Conservation (phyloP, 2,113 vertebrate species). For the Phycodurus eques region DNA sequence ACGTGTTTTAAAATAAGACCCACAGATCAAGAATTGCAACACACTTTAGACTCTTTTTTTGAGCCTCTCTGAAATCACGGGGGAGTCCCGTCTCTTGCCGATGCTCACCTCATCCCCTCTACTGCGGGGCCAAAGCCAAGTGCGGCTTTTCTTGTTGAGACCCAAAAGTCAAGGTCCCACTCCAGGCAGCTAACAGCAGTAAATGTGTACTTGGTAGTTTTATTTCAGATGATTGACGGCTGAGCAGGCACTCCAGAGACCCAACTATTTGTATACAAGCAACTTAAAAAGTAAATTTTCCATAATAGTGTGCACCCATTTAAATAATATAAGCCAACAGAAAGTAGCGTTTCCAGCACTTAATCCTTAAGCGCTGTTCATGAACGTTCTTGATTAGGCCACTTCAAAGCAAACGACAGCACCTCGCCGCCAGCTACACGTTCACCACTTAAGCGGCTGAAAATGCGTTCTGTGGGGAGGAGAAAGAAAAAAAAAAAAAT, state of each 20-base stretch:
- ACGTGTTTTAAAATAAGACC: too few species aligned
- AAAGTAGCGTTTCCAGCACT: constrained; percentile 29
- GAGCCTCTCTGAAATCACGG: too few species aligned
- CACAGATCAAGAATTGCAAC: too few species aligned
- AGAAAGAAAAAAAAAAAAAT: constrained; percentile 26
- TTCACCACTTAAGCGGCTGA: constrained; percentile 45
- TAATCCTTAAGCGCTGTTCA: constrained; percentile 54
- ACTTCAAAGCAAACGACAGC: constrained; percentile 56
- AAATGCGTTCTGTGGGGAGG: constrained; percentile 29
- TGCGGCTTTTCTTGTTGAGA: too few species aligned
- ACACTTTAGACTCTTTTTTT: too few species aligned
- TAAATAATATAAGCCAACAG: constrained; percentile 42
- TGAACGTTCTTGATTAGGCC: constrained; percentile 62
- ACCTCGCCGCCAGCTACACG: constrained; percentile 57
- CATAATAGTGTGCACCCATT: constrained; percentile 6
- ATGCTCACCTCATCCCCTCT: too few species aligned
- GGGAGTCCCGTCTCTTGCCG: too few species aligned
- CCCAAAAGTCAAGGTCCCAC: too few species aligned
- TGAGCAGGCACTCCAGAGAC: background rate
- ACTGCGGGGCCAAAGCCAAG: too few species aligned
- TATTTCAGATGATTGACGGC: too few species aligned
- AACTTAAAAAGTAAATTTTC: background rate
- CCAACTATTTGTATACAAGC: background rate
- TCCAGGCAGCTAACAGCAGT: too few species aligned
- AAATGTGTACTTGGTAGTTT: too few species aligned